Evolutionary conservation across 2,113 vertebrate species (phyloP).

Genomic region (Lates calcarifer): DNA sequence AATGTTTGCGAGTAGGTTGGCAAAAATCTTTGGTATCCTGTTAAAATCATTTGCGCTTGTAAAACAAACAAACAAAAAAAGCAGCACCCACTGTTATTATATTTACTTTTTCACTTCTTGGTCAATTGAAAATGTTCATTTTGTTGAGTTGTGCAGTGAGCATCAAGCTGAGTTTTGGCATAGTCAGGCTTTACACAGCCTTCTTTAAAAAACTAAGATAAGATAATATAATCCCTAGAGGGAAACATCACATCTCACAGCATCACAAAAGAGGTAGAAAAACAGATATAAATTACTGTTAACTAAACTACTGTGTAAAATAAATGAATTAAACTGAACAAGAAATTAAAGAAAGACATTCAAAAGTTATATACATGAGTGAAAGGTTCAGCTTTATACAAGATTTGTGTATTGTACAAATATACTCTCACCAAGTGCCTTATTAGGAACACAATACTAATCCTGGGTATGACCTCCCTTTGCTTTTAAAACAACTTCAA

Average conservation of each 20-base stretch:
- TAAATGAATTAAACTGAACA: not conserved
- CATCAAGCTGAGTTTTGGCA: not conserved
- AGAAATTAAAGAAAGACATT: not conserved
- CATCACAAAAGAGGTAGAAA: not conserved
- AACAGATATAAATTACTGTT: too few species aligned
- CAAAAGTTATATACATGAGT: not conserved
- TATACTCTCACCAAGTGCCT: not conserved
- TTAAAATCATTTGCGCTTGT: not conserved
- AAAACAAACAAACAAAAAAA: too few species aligned
- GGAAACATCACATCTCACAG: not conserved
- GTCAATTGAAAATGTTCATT: not conserved
- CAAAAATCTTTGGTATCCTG: not conserved
- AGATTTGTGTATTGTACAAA: not conserved
- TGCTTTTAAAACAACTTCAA: not conserved
- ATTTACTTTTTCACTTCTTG: not conserved
- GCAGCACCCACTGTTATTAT: not conserved
- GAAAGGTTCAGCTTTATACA: not conserved
- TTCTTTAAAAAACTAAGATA: not conserved
- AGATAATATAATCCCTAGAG: not conserved
- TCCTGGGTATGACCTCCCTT: not conserved
- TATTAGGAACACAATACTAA: not conserved
- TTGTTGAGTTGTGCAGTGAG: not conserved
- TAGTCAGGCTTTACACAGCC: not conserved
- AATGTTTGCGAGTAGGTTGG: not conserved
- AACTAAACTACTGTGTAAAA: too few species aligned